A percentile compares a stretch with the other conserved stretches of the same genome.
Conservation (phyloP, 2,888 invertebrate species). For the Phalangium opilio region DNA sequence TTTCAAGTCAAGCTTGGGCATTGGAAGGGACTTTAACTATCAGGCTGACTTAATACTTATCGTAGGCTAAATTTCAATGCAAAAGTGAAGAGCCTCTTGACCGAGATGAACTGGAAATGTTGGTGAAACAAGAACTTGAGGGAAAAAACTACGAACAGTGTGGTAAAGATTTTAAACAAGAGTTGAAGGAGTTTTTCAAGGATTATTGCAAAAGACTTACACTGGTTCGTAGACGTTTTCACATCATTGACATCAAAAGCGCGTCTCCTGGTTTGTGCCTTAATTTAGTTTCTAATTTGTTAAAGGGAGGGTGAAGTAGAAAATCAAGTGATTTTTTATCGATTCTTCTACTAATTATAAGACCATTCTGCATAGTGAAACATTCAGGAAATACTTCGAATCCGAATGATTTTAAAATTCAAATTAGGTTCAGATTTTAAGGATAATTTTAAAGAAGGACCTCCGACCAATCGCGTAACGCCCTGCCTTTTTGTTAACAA, state of each 20-base stretch:
- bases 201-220: not conserved
- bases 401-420: not conserved
- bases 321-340: too few species aligned
- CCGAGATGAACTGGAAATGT: conserved; percentile 7
- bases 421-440: not conserved
- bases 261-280: not conserved
- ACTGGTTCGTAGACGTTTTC: not conserved
- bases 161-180: conserved; percentile 20
- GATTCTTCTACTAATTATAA: too few species aligned
- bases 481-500: too few species aligned
- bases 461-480: too few species aligned
- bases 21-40: too few species aligned
- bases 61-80: conserved; percentile 44
- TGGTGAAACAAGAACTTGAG: conserved; percentile 15
- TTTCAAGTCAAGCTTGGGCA: too few species aligned
- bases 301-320: too few species aligned
- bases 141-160: conserved; percentile 14
- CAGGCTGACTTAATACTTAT: too few species aligned
- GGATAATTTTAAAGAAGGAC: too few species aligned
- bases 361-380: too few species aligned
- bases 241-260: not conserved
- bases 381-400: too few species aligned
- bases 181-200: conserved; percentile 16
- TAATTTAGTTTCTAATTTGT: too few species aligned
- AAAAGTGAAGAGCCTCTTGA: conserved; percentile 53